Percentiles rank a stretch among this genome's conserved stretches.
Conservation (phyloP, 30 jellyfish, hydroid and myxozoan genomes). For the Hydra vulgaris region DNA sequence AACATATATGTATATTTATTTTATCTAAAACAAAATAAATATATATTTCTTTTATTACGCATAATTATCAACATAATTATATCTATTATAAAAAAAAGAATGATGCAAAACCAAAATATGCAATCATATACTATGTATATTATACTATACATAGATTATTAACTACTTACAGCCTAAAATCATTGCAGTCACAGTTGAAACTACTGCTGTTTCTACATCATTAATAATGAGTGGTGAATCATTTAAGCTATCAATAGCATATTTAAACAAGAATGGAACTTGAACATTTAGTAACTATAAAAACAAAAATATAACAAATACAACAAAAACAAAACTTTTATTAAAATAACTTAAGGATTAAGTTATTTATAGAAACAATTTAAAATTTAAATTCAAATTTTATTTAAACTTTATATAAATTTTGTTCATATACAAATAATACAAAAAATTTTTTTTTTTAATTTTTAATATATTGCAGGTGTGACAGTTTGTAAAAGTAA, state of each 20-base stretch:
- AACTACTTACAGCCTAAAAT: conserved; percentile 68
- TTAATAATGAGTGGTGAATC: conserved; percentile 54
- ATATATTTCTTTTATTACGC: no score
- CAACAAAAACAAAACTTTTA: not conserved
- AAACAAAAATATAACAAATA: not conserved
- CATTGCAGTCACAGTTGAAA: conserved; percentile 60
- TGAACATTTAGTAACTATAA: conserved; percentile 81
- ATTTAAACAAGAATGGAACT: conserved; percentile 90
- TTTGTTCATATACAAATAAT: not conserved
- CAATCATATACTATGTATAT: no score
- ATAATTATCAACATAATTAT: no score
- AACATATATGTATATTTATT: no score
- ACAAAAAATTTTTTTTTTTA: no score
- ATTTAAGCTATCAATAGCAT: conserved; percentile 66
- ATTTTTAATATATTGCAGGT: no score
- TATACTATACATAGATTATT: not conserved
- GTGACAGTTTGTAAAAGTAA: no score
- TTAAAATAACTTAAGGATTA: not conserved
- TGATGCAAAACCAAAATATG: no score
- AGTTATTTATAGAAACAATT: no score
- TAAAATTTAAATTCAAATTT: not conserved
- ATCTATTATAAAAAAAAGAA: no score
- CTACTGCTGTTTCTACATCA: conserved; percentile 77
- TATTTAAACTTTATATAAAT: not conserved
- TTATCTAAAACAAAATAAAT: no score